Evolutionary conservation across 2,888 invertebrate genomes (phyloP), one percentile per base, ranked within the genome.

Genomic region (Netelia inedita): DNA sequence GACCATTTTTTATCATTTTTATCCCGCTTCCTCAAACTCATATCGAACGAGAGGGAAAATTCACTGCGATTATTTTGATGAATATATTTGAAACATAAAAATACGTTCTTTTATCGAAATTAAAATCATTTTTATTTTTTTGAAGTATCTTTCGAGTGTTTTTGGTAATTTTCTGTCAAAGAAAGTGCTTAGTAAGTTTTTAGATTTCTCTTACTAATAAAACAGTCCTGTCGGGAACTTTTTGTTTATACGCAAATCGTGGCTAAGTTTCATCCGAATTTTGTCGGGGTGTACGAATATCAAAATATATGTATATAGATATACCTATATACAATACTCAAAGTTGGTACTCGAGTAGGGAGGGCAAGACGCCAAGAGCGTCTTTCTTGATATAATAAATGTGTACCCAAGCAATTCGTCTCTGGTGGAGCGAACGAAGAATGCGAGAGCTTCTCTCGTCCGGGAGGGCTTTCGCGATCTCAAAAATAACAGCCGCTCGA

Each of bases 371-470:
- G 28, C 28, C 28, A 53, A 57, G 16, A 73, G 72, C 66, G 65
- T 66, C 65, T 73, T 57, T 73, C 79, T 66, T 59, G 66, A 57
- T 46, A 66, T 79, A 73, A 73, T 73, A 79, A 79, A 66, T 73
- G 72, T 73, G 23, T 66, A 66, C 65, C 57, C 57, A 10, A 66
- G 66, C 79, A 59, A 66, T 66, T 65, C 72, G 79, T 79, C 79
- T 73, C 28, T 63, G 55, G 55, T 53, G 19, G 53, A 63, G 71
- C 72, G 78, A 61, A 69, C 53, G 69, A 61, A 61, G 78, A 78
- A 63, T 50, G 53, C 78, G 46, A 57, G 78, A 59, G 23, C 6
- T 10, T 5, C 14, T 57, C 43, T 19, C 19, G 66, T 1, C 10
- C 19, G n/a, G 19, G 11, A 11, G 28, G 16, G 53, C 53, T 79